These are phyloP conservation scores for Oncorhynchus nerka DNA, from an alignment of 2,113 vertebrate genomes.

Conservation along the genomic window DNA sequence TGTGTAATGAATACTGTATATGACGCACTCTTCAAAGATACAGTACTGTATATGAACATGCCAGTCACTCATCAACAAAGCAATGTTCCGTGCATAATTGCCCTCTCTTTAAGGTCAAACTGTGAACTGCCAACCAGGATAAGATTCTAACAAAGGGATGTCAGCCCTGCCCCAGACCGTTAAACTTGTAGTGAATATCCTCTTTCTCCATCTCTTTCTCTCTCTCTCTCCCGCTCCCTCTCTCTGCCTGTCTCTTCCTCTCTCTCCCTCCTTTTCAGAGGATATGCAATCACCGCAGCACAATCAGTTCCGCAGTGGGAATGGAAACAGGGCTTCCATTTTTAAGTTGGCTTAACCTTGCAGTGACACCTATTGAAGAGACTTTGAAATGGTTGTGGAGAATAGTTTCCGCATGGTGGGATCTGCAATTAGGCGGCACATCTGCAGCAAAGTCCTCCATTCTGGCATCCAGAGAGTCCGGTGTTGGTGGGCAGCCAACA, in stretches of 20 bases:
- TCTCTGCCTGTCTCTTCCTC: not conserved
- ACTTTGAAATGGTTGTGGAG: slow-evolving; percentile 66
- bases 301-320: slow-evolving; percentile 30
- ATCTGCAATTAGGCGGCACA: slow-evolving; percentile 70
- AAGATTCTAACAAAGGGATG: slow-evolving; percentile 29
- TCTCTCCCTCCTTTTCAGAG: slow-evolving; percentile 13
- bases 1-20: too few species aligned
- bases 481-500: slow-evolving; percentile 65
- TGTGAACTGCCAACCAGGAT: slow-evolving; percentile 22
- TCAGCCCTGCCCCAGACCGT: not conserved
- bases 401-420: slow-evolving; percentile 71
- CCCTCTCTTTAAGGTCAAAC: slow-evolving; percentile 25
- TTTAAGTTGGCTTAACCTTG: slow-evolving; percentile 68
- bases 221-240: slow-evolving; percentile 6
- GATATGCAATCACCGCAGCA: slow-evolving; percentile 11
- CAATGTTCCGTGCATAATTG: slow-evolving; percentile 6
- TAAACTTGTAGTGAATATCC: not conserved
- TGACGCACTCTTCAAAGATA: slow-evolving; percentile 2
- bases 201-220: not conserved
- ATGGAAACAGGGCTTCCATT: slow-evolving; percentile 57
- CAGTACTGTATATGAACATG: not conserved
- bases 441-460: slow-evolving; percentile 51
- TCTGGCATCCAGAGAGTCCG: slow-evolving; percentile 36
- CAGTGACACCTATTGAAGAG: slow-evolving; percentile 67
- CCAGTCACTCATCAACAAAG: not conserved